phyloP scores from a whole-genome alignment of 2,888 invertebrate species.

The Temnothorax rugatulus region DNA sequence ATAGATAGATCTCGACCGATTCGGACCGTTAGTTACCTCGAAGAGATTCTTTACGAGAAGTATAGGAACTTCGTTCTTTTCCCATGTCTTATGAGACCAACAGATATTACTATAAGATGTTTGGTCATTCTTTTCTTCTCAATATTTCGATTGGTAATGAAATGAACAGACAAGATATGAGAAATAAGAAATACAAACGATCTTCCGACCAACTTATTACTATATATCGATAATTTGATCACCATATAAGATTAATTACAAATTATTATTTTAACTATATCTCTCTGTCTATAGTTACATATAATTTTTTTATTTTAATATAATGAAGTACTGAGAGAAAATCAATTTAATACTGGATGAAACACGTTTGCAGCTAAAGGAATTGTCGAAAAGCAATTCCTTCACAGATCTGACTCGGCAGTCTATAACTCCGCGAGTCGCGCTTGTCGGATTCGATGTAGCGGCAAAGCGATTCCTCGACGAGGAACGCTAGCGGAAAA shows the following conservation, averaged over 20 bases:
- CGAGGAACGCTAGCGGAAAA: constrained; percentile 39
- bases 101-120: background rate
- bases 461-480: constrained; percentile 40
- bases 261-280: background rate
- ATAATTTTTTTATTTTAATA: background rate
- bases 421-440: constrained; percentile 18
- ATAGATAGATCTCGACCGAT: constrained; percentile 36
- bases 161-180: background rate
- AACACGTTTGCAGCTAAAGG: background rate
- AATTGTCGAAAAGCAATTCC: constrained; percentile 33
- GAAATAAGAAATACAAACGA: background rate
- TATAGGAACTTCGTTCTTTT: background rate
- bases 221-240: background rate
- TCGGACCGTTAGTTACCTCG: constrained; percentile 49
- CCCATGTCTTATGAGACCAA: background rate
- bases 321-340: background rate
- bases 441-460: constrained; percentile 31
- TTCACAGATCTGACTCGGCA: constrained; percentile 48
- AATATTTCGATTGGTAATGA: background rate
- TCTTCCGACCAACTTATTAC: background rate
- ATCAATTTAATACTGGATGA: background rate
- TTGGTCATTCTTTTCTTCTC: constrained; percentile 15
- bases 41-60: background rate
- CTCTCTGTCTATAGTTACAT: background rate
- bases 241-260: background rate